Base-by-base conservation (phyloP, 2,888 invertebrate species). In the Euphydryas editha region DNA sequence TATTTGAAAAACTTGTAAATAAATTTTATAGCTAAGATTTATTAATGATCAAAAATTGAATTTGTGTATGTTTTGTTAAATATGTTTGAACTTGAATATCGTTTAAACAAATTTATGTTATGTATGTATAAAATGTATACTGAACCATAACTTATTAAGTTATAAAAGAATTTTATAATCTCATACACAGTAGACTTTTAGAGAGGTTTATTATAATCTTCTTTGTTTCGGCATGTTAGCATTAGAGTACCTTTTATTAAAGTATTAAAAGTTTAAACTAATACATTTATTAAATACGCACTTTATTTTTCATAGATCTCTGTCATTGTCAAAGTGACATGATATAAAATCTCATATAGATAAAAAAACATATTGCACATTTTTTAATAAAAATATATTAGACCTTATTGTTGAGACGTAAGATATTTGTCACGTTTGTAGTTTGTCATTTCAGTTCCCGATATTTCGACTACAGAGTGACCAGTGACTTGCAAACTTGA, bases 201-300 rank as follows among this genome's bases (percentile, higher is more conserved):
- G 73, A 57, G 65, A 63, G 75, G 62, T 73, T 71, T 70, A 64
- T 46, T 71, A 59, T 72, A 73, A 75, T 75, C 74, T 62, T 61
- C 72, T 64, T 71, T 71, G 73, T 73, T 73, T 71, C 57, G 63
- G 63, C 55, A 62, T 59, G 49, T 64, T 47, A 56, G 55, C 21
- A 62, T 65, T 59, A 68, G 65, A 70, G 64, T 64, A 62, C 6
- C 64, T 58, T 67, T 67, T 46, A 57, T 59, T n/a, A 42, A 7
- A 39, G 46, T 42, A 18, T 20, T 39, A 30, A 42, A 37, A 63
- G 39, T 55, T 56, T 37, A 57, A 47, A 15, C 39, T 39, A 39
- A n/a, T 44, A 10, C 49, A 15, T 24, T 51, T 24, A 51, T 51
- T 24, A 51, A 51, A 47, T 21, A 5, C 4, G 1, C 20, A 18